Base-by-base conservation (phyloP, 2,797 vertebrate genomes). In the Coracias cyanogaster region DNA sequence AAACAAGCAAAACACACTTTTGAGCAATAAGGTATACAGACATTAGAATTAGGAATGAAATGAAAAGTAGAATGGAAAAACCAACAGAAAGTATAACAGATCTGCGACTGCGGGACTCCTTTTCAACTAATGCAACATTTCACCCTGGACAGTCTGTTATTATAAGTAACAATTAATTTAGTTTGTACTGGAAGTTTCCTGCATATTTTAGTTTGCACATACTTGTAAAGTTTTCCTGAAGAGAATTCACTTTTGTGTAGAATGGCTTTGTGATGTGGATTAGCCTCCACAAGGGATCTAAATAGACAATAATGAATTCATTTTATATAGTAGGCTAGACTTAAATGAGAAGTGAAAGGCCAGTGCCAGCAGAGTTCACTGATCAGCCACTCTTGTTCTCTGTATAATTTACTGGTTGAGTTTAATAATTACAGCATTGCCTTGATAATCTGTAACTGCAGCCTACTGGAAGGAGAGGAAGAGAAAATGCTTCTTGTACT, bases 291-390 rank as follows among this genome's bases (percentile, higher is more conserved):
- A 94, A 91, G 93, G 91, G 94, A 96, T 83, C 72, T 86, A 94
- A 97, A 95, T 13, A 91, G 91, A 93, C 82, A 94, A 90, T 87
- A 93, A 96, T 91, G 79, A 87, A 96, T 95, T 94, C 45, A 83
- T 86, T 94, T 90, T 91, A 93, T 72, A 91, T 85, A 81, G 91
- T 18, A 91, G 57, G n/a, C 77, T 91, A 94, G 89, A 97, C 66
- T 91, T 82, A 96, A 93, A 95, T 93, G 84, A 94, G 79, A 96
- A 96, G 93, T 96, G 94, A 97, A 96, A 96, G 89, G 87, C 82
- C 87, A 94, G 87, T 76, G 76, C 58, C 89, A 93, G 80, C 72
- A 95, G 82, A 96, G 96, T 95, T 96, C 95, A 93, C 65, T 83
- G 82, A 94, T 96, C 95, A 94, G 80, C 76, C 82, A 90, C 82